phyloP scores from a whole-genome alignment of 2,888 invertebrate genomes.

The Nebria salina region DNA sequence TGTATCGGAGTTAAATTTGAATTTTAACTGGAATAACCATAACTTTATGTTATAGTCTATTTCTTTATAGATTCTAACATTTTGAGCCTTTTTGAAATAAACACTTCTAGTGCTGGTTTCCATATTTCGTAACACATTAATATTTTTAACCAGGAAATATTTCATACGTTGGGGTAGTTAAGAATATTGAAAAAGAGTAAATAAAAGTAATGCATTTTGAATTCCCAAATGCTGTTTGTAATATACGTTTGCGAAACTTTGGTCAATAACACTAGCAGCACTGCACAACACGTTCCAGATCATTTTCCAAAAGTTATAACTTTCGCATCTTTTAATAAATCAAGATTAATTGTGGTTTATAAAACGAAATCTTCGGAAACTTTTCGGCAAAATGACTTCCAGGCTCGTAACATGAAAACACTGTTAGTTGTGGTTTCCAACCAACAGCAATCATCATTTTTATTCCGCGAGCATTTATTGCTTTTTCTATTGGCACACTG shows the following conservation, averaged over 20 bases:
- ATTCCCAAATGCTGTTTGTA: neutral
- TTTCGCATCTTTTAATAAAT: slow-evolving; percentile 44
- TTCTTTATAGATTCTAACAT: too few species aligned
- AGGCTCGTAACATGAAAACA: slow-evolving; percentile 41
- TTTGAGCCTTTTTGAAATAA: too few species aligned
- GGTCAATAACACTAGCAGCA: slow-evolving; percentile 18
- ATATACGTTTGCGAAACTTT: slow-evolving; percentile 14
- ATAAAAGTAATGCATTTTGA: neutral
- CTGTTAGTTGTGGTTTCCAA: slow-evolving; percentile 18
- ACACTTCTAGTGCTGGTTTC: too few species aligned
- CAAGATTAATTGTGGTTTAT: slow-evolving; percentile 47
- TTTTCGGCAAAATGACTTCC: slow-evolving; percentile 43
- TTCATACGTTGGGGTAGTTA: neutral
- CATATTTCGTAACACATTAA: neutral
- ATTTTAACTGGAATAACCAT: too few species aligned
- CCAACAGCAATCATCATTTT: slow-evolving; percentile 35
- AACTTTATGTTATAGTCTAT: too few species aligned
- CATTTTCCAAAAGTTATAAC: slow-evolving; percentile 44
- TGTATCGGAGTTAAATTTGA: too few species aligned
- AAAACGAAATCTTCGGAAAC: slow-evolving; percentile 44
- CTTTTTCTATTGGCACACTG: slow-evolving; percentile 26
- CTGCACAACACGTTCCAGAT: slow-evolving; percentile 43
- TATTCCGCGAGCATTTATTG: slow-evolving; percentile 27
- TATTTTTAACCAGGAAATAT: neutral
- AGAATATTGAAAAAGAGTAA: neutral